Conservation (phyloP, 2,797 vertebrate species). For the Sebastes matsubarae region DNA sequence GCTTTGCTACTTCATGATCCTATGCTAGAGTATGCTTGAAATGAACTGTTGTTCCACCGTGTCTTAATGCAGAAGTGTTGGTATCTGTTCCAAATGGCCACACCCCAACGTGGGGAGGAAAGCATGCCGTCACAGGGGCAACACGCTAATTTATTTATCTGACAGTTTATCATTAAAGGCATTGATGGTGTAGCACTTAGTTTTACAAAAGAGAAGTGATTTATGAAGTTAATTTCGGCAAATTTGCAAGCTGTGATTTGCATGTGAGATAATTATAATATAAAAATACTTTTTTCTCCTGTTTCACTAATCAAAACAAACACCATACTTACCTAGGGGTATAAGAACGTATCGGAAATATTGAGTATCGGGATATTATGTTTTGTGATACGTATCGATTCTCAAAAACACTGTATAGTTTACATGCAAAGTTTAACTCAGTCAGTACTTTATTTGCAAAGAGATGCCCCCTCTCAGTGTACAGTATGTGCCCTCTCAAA, state of each 20-base stretch:
- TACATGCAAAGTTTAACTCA: no score
- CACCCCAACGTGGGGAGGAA: background rate
- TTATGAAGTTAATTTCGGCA: background rate
- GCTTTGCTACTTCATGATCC: background rate
- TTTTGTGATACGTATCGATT: no score
- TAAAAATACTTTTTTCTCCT: background rate
- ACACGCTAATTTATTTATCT: background rate
- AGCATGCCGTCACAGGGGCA: background rate
- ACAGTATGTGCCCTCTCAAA: no score
- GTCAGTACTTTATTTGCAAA: no score
- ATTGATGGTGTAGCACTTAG: background rate
- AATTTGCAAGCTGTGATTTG: background rate
- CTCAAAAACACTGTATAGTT: no score
- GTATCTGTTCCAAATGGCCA: background rate
- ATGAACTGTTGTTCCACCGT: background rate
- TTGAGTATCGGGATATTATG: fast-evolving
- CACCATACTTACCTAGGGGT: background rate
- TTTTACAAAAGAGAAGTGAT: background rate
- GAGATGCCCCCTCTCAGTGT: no score
- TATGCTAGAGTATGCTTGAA: background rate
- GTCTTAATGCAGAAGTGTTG: background rate
- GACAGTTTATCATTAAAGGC: background rate
- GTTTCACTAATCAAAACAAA: background rate
- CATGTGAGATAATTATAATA: background rate
- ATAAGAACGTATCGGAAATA: no score